Evolutionary conservation across 2,888 invertebrate species (phyloP), one percentile per base, ranked within the genome.

Genomic region (Hoplodrina ambigua): DNA sequence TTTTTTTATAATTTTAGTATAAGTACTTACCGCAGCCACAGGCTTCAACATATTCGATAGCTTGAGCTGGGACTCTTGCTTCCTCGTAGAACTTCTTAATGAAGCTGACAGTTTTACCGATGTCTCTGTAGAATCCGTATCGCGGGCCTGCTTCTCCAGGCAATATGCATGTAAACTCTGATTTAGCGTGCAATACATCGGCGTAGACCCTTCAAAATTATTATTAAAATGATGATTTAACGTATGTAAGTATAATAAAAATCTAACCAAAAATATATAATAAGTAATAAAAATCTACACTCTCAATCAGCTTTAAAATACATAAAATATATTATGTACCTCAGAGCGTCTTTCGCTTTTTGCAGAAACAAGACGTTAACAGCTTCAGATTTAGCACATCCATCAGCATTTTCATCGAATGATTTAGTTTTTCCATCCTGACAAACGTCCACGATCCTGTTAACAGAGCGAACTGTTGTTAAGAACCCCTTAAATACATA

Each of bases 401-500:
- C 98, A 84, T 97, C 96, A 3, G 97, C 98, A 61, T 97, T 96
- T 61, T 97, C 97, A 90, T 99, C 99, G 88, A 99, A 99, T 0
- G 98, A 97, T 86, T 98, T 98, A 85, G 99, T 99, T 75, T 96
- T 96, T 0, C 99, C 99, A 83, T 99, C 98, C 3, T 95, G 91
- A 25, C 98, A 97, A 6, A 99, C 91, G 2, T 86, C 84, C 44
- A 92, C 86, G 13, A 89, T 84, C 80, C 94, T 94, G 78, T 50
- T 75, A 81, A 0, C n/a, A 55, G 10, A 54, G 4, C 4, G 6
- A 44, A 53, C 15, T 8, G 8, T 46, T 54, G 46, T 30, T 46
- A 1, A 20, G 33, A 17, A 15, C 0, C 0, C 4, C 30, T 17
- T 37, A n/a, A n/a, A n/a, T n/a, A n/a, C n/a, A n/a, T n/a, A n/a